phyloP scores from a whole-genome alignment of 2,797 vertebrate genomes.

The Ambastaia sidthimunki region DNA sequence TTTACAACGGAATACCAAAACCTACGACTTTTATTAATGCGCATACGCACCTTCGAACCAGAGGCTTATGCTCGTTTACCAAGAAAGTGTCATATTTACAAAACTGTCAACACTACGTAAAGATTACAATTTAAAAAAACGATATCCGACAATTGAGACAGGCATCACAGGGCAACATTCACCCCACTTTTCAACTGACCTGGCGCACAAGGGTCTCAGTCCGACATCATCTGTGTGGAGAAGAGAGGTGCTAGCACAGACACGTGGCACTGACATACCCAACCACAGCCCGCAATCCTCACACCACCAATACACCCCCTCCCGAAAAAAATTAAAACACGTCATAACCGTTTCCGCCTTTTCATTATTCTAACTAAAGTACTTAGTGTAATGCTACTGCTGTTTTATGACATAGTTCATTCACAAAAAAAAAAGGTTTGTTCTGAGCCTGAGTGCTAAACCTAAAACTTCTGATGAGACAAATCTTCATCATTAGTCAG shows the following conservation, averaged over 20 bases:
- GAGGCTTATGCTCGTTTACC: conserved; percentile 49
- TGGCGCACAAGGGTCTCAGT: conserved; percentile 73
- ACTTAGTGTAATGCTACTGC: conserved; percentile 23
- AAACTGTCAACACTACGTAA: conserved; percentile 31
- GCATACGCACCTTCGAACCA: conserved; percentile 45
- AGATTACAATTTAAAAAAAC: conserved; percentile 9
- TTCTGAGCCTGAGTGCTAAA: conserved; percentile 34
- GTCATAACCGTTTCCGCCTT: conserved; percentile 52
- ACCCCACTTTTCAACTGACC: conserved; percentile 77
- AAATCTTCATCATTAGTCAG: conserved; percentile 63
- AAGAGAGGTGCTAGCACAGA: conserved; percentile 77
- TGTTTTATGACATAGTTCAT: conserved; percentile 54
- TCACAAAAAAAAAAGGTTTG: conserved; percentile 60
- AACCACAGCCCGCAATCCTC: conserved; percentile 82
- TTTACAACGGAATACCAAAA: conserved; percentile 3
- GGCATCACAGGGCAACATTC: conserved; percentile 73
- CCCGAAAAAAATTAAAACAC: conserved; percentile 15
- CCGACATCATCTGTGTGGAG: conserved; percentile 75
- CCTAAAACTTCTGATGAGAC: conserved; percentile 59
- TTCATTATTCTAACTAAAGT: conserved; percentile 29
- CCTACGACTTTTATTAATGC: conserved; percentile 8
- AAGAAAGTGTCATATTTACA: conserved; percentile 54
- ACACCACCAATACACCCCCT: conserved; percentile 73
- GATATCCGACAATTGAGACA: conserved; percentile 59
- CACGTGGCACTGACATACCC: conserved; percentile 83